Conservation (phyloP, 1,140 invertebrate genomes). For the Orchesella cincta region DNA sequence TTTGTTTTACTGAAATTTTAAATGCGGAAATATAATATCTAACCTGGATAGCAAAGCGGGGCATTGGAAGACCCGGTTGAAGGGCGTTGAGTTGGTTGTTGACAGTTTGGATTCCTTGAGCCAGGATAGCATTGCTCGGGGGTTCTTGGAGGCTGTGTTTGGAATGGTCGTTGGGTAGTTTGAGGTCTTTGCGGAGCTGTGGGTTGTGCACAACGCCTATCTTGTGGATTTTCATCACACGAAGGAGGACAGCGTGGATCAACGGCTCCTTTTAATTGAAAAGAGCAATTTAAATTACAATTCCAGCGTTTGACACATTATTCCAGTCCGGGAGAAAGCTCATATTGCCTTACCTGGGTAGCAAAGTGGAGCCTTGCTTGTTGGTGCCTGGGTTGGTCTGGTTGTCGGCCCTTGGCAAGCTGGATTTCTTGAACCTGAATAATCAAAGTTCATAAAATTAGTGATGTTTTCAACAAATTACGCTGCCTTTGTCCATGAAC, state of each 20-base stretch:
- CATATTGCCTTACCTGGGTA: background rate
- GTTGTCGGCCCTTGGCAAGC: background rate
- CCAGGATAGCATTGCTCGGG: background rate
- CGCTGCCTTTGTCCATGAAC: too few relatives aligned
- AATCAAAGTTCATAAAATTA: too few relatives aligned
- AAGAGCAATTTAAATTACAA: too few relatives aligned
- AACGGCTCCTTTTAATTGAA: conserved; percentile 30
- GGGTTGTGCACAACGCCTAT: conserved; percentile 35
- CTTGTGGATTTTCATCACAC: conserved; percentile 50
- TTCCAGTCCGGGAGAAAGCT: background rate
- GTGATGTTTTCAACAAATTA: too few relatives aligned
- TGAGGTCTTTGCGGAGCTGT: conserved; percentile 24
- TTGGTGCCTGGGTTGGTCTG: background rate
- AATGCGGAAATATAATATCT: too few relatives aligned
- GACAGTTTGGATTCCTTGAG: background rate
- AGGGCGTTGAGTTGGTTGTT: background rate
- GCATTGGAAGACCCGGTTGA: background rate
- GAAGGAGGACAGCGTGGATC: conserved; percentile 56
- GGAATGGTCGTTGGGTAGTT: background rate
- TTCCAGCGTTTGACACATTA: too few relatives aligned
- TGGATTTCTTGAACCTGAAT: background rate
- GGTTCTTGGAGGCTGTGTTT: background rate
- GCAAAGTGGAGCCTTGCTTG: background rate
- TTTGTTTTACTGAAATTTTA: background rate
- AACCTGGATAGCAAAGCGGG: conserved; percentile 13